These are phyloP conservation scores for Microtus ochrogaster DNA, from an alignment of 2,113 vertebrate genomes.

Conservation along the genomic window DNA sequence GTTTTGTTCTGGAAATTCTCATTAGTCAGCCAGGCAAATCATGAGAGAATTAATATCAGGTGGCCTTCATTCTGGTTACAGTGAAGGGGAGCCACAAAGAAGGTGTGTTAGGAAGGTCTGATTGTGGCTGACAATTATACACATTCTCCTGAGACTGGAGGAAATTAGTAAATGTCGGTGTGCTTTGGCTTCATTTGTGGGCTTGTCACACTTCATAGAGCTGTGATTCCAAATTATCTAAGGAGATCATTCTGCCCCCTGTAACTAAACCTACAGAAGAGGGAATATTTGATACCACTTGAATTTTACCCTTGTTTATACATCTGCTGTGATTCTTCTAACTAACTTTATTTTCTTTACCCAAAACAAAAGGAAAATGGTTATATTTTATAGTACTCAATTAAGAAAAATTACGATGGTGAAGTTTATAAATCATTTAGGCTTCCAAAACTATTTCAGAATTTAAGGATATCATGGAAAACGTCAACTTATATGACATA, in stretches of 20 bases:
- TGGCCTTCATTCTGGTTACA: not conserved
- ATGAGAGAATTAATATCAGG: not conserved
- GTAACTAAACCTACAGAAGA: not conserved
- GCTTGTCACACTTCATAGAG: not conserved
- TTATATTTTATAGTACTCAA: not conserved
- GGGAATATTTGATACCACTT: not conserved
- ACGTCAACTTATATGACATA: not conserved
- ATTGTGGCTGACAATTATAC: not conserved
- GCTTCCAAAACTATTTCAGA: not conserved
- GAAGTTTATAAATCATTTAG: not conserved
- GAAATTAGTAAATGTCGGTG: not conserved
- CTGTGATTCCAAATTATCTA: not conserved
- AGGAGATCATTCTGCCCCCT: not conserved
- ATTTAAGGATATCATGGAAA: not conserved
- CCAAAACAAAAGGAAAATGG: not conserved
- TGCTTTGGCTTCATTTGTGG: not conserved
- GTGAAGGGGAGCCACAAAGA: not conserved
- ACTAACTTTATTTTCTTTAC: not conserved
- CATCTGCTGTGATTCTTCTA: not conserved
- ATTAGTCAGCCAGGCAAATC: not conserved
- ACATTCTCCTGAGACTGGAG: not conserved
- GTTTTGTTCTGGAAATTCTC: not conserved
- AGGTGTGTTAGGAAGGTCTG: not conserved
- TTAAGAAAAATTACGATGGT: not conserved
- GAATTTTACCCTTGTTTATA: not conserved